Base-by-base conservation (phyloP, 2,113 vertebrate species). In the Stictonetta naevosa region DNA sequence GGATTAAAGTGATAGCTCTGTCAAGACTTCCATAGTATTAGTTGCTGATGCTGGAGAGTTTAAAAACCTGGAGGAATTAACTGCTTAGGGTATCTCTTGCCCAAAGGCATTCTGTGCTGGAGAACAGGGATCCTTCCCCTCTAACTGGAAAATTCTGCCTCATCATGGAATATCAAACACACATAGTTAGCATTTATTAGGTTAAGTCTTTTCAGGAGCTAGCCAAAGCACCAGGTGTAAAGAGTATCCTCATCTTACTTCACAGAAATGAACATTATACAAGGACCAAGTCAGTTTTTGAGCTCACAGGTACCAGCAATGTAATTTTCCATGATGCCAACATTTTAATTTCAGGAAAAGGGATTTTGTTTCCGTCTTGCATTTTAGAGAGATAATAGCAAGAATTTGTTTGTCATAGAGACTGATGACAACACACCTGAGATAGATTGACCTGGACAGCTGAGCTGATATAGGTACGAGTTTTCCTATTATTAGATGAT, bases 1-100 rank as follows among this genome's bases (percentile, higher is more conserved):
- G 97, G 92, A 98, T 97, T 96, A 86, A 96, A 91, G 80, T 93
- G 78, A 88, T 92, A 87, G 91, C 92, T 90, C 84, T 91, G 72
- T 92, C 83, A 97, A 84, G 72, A 88, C 40, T 48, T 95, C 84
- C 95, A 22, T 53, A 86, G 63, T 83, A 95, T 92, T 97, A 97
- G 97, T 92, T 95, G 80, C 86, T 92, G 95, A 88, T 88, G 79
- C 72, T 78, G 83, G 73, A 23, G 63, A 95, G 89, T 89, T 91
- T 96, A 83, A 98, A 92, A 97, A 94, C 17, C 88, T 91, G 92
- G 38, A 83, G 89, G 87, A 97, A 96, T 97, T 85, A 94, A 75
- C 64, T 86, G 66, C 77, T 94, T 84, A 80, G 86, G 40, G 88
- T 66, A 77, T 95, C 93, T 85, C 81, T 93, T 95, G 55, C 62